Evolutionary conservation across 2,888 invertebrate species (phyloP), one percentile per base, ranked within the genome.

Genomic region (Amblyjoppa proteus): DNA sequence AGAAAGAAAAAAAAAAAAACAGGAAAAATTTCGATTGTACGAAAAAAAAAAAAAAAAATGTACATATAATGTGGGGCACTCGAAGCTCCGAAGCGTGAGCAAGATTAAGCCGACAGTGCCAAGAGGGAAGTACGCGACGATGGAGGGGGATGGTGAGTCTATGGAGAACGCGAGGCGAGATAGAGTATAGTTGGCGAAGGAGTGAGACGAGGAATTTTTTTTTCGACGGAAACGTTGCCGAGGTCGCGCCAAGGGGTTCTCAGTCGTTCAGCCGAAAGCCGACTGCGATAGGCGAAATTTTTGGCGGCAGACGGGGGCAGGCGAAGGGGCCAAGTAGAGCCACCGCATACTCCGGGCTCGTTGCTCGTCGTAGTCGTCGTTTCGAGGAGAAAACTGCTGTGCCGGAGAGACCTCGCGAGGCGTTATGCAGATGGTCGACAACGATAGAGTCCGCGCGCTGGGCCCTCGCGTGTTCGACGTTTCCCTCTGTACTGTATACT

Each of bases 191-290:
- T 83, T 83, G 56, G 76, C 74, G 85, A 86, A 85, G 83, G 79
- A 82, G 85, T 38, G 80, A 85, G 85, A 73, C 69, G 80, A 85
- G 64, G 41, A 68, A 56, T 53, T 81, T 87, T 87, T 89, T 89
- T 90, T 90, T 90, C 89, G 90, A 89, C 90, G 91, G 92, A 93
- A 92, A 90, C 88, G 88, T 90, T 91, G 90, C 90, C 91, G 91
- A 92, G 92, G 91, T 90, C 91, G 89, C 87, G 83, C 80, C 70
- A 81, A 88, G 88, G 75, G 88, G 88, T 88, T 88, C 88, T 88
- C 88, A 88, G 56, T 75, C 61, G 68, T 75, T 71, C 61, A 73
- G 56, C 71, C 64, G 68, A 20, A 73, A 68, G 76, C 68, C 68
- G 41, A 79, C 66, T 70, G 85, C 69, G 80, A 77, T 86, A 83